Conservation (phyloP, 2,113 vertebrate species). For the Aldabrachelys gigantea region DNA sequence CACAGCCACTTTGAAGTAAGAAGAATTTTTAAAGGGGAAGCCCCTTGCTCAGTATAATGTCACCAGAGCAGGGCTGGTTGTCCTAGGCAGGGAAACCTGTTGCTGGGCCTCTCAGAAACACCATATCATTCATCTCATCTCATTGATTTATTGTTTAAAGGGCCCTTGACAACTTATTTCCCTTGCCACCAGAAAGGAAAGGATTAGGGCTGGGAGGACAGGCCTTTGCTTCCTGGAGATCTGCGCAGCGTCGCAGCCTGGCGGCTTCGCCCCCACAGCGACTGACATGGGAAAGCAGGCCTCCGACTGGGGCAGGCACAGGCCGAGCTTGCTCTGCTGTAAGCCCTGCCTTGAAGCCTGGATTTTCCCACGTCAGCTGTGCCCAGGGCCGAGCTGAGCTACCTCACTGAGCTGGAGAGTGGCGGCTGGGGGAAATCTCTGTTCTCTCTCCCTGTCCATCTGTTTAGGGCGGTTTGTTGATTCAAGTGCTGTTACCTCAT, state of each 20-base stretch:
- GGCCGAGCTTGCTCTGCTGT: background rate
- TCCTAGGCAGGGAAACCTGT: background rate
- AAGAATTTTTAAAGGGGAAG: background rate
- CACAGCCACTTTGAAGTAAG: background rate
- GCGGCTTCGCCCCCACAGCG: background rate
- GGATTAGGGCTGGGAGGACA: background rate
- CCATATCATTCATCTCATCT: background rate
- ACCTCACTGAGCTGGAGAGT: background rate
- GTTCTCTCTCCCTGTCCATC: background rate
- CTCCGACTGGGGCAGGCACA: background rate
- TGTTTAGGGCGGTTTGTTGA: conserved; percentile 52
- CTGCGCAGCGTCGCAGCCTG: background rate
- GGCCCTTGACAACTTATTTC: background rate
- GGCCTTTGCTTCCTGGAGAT: background rate
- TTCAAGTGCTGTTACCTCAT: conserved; percentile 70
- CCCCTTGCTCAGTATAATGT: background rate
- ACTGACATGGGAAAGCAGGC: background rate
- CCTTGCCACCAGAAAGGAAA: background rate
- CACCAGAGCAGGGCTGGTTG: background rate
- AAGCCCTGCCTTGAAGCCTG: background rate
- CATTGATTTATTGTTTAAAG: background rate
- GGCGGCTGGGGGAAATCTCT: background rate
- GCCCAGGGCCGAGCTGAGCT: background rate
- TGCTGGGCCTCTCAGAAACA: background rate
- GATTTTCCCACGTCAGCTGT: background rate